Percentiles rank a stretch among this genome's conserved stretches.
Evolutionary conservation across 1,140 invertebrate species (phyloP).

Genomic region (Lucilia cuprina): DNA sequence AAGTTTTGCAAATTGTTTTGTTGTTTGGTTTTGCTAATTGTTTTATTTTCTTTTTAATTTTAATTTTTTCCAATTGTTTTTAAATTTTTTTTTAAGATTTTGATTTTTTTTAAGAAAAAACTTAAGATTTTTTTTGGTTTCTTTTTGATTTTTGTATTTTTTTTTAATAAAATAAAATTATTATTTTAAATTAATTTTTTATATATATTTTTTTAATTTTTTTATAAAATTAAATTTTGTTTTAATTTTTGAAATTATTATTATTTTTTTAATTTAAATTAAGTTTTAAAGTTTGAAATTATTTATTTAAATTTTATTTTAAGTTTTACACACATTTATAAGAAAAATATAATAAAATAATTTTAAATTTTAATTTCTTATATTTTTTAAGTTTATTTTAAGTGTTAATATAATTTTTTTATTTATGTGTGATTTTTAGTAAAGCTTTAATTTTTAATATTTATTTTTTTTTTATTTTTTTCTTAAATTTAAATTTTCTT

Average conservation of each 20-base stretch:
- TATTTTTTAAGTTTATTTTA: neutral
- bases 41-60: neutral
- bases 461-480: constrained; percentile 4
- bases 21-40: neutral
- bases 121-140: neutral
- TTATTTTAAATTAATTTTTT: too few species aligned
- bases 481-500: constrained; percentile 4
- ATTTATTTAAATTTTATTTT: constrained; percentile 5
- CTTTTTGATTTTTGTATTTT: neutral
- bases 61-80: neutral
- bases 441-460: constrained; percentile 34
- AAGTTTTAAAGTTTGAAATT: neutral
- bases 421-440: constrained; percentile 29
- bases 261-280: neutral
- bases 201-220: too few species aligned
- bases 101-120: too few species aligned
- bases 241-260: neutral
- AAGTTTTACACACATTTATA: constrained; percentile 13
- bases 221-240: too few species aligned
- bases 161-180: neutral
- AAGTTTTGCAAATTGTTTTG: neutral
- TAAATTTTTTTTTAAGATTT: neutral
- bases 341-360: neutral
- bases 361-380: too few species aligned
- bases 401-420: constrained; percentile 16